Percentiles rank a stretch among this genome's conserved stretches.
Conservation (phyloP, 1,140 invertebrate genomes). For the Lepidotrigona ventralis region DNA sequence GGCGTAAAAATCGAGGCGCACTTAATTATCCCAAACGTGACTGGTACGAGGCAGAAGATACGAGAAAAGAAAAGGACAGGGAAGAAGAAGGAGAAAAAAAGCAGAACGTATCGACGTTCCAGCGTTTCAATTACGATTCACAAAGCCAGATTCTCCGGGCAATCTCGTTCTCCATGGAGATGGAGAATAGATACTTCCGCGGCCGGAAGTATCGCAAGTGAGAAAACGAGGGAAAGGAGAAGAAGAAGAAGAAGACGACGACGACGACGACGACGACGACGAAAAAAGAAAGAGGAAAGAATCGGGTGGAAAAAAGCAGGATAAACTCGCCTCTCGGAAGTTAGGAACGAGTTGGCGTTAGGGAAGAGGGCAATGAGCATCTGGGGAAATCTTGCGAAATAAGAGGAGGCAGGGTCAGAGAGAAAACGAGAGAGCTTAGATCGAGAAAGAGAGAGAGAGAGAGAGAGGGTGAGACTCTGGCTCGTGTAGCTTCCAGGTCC, state of each 20-base stretch:
- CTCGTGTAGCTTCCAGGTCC: conserved; percentile 59
- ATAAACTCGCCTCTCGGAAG: conserved; percentile 63
- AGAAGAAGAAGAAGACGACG: conserved; percentile 1
- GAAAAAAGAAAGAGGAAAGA: conserved; percentile 9
- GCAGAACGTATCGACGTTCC: not conserved
- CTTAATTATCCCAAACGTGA: not conserved
- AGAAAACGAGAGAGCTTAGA: not conserved
- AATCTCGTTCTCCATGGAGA: conserved; percentile 10
- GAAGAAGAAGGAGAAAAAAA: not conserved
- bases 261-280: too few relatives aligned
- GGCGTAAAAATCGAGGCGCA: too few relatives aligned
- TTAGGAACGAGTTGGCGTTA: conserved; percentile 64
- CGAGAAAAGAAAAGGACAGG: not conserved
- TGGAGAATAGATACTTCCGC: conserved; percentile 39
- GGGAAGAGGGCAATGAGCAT: conserved; percentile 68
- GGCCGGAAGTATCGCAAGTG: conserved; percentile 34
- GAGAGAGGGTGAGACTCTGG: conserved; percentile 32
- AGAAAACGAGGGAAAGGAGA: conserved; percentile 34
- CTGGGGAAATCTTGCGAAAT: conserved; percentile 69
- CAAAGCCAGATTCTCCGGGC: not conserved
- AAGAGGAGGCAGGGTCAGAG: conserved; percentile 53
- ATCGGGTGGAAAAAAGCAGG: conserved; percentile 27
- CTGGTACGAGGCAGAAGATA: not conserved
- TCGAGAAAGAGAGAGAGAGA: conserved; percentile 15
- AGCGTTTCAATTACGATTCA: conserved; percentile 17